These are phyloP conservation scores for Radopholus similis DNA, from an alignment of 1,140 invertebrate species.

Conservation along the genomic window DNA sequence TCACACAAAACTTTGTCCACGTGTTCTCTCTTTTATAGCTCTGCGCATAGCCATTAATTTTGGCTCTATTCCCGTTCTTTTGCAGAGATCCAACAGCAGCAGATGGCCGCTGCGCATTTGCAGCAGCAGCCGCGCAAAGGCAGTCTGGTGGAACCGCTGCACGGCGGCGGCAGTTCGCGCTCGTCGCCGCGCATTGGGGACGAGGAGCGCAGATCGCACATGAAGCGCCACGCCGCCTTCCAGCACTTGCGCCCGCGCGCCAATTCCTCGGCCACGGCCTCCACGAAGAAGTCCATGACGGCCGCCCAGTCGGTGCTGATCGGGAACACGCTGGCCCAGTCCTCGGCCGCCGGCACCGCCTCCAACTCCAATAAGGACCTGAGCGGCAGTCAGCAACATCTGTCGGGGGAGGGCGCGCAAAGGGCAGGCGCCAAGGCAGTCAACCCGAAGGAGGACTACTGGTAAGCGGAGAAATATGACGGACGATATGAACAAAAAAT, in stretches of 20 bases:
- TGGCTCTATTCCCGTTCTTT: no score
- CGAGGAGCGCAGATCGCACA: neutral
- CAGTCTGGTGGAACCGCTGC: neutral
- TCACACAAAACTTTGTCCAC: no score
- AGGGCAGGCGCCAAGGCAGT: neutral
- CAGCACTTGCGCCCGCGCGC: neutral
- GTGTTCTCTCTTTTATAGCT: no score
- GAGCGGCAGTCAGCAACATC: constrained; percentile 2
- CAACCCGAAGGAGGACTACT: constrained; percentile 25
- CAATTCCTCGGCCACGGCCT: neutral
- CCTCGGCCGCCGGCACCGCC: neutral
- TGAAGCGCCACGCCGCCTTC: neutral
- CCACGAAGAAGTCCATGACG: neutral
- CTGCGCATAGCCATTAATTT: no score
- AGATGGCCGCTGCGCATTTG: no score
- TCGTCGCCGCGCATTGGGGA: neutral
- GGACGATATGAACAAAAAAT: no score
- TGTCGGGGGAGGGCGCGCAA: neutral
- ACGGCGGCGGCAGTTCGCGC: neutral
- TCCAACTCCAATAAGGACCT: neutral
- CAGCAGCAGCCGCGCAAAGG: neutral
- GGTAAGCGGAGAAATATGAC: no score
- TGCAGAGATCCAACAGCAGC: no score
- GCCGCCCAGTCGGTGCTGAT: neutral
- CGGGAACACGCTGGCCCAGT: neutral